Evolutionary conservation across 2,888 invertebrate genomes (phyloP), one percentile per base, ranked within the genome.

Genomic region (Lomographa bimaculata): DNA sequence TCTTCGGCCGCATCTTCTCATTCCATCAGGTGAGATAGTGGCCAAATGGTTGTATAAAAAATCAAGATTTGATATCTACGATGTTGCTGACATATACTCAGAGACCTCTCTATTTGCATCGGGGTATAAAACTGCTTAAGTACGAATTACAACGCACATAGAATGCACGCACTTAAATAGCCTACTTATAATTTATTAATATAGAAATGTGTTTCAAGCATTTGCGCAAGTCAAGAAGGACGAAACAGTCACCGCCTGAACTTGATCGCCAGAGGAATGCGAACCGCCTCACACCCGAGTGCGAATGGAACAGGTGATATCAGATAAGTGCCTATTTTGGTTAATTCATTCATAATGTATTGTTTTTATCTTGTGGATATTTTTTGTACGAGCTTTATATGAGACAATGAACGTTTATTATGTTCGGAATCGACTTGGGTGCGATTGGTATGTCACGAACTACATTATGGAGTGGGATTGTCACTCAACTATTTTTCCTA

Each of bases 201-300:
- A 19, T 24, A 14, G 17, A 35, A 36, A 42, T 30, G 20, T 24
- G 11, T 21, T 26, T 26, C 6, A 35, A 28, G 16, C 5, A 29
- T 43, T 43, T 43, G 41, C 33, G 44, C 41, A 46, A 46, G 4
- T 4, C 17, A 28, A 46, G 49, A 50, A 50, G 50, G 53, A 47
- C 46, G 37, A 18, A 2, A 25, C 9, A 26, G 23, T 20, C 64
- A 54, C 55, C 46, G 38, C 32, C 46, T 54, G 60, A 45, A 50
- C 50, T 50, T 52, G 59, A 56, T 55, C 67, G 9, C 21, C 26
- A 17, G 24, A 54, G 79, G 81, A 82, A 82, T 81, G 82, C 60
- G 54, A 79, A 69, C 65, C 54, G 63, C 79, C 79, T 79, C 68
- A 66, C 69, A 72, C 59, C 57, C 56, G 59, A 65, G 63, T 60